These are phyloP conservation scores for Papilio machaon DNA, from an alignment of 1,140 invertebrate genomes.

Conservation along the genomic window DNA sequence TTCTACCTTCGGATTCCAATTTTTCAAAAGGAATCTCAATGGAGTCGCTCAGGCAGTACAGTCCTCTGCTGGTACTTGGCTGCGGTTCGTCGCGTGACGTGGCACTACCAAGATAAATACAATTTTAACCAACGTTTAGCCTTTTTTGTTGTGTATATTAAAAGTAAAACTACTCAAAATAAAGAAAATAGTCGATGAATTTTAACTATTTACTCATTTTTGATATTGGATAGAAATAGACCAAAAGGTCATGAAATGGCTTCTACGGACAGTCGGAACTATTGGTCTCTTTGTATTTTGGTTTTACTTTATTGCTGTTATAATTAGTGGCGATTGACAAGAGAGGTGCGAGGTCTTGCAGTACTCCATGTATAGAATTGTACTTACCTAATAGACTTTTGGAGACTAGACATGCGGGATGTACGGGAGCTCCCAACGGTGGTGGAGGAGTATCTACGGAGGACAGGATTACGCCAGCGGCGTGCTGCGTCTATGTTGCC, in stretches of 20 bases:
- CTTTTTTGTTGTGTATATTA: too few relatives aligned
- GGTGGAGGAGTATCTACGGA: constrained; percentile 49
- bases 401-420: constrained; percentile 68
- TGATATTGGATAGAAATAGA: too few relatives aligned
- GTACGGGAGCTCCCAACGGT: constrained; percentile 65
- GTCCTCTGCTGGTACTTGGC: constrained; percentile 44
- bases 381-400: constrained; percentile 70
- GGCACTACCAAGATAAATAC: background rate
- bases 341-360: too few relatives aligned
- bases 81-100: constrained; percentile 47
- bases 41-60: constrained; percentile 51
- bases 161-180: too few relatives aligned
- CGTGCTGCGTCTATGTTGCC: constrained; percentile 23
- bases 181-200: too few relatives aligned
- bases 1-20: constrained; percentile 43
- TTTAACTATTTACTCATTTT: too few relatives aligned
- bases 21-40: constrained; percentile 42
- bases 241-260: too few relatives aligned
- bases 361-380: background rate
- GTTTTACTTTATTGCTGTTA: too few relatives aligned
- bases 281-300: too few relatives aligned
- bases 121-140: background rate
- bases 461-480: constrained; percentile 50
- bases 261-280: too few relatives aligned
- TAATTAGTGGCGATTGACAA: too few relatives aligned